phyloP scores from a whole-genome alignment of 2,113 vertebrate species.

The Calidris pygmaea region DNA sequence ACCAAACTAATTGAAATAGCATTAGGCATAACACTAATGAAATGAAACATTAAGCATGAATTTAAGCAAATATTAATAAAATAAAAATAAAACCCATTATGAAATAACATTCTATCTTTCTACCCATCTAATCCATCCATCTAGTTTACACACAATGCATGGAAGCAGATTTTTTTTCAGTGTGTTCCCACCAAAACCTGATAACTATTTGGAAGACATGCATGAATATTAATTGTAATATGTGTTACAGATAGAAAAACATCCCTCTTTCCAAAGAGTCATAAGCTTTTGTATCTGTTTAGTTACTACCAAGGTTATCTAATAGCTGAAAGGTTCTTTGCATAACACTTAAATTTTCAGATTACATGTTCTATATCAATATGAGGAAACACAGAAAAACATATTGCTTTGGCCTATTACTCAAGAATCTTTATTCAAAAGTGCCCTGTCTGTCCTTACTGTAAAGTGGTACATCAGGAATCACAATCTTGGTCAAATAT shows the following conservation, averaged over 20 bases:
- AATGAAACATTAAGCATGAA: not conserved
- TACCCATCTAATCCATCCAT: not conserved
- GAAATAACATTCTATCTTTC: not conserved
- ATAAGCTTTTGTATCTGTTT: not conserved
- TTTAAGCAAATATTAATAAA: conserved; percentile 8
- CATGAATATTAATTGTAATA: not conserved
- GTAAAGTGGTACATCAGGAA: not conserved
- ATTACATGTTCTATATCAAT: not conserved
- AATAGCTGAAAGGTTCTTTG: not conserved
- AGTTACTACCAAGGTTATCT: not conserved
- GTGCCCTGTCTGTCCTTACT: not conserved
- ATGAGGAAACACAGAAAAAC: not conserved
- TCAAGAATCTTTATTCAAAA: not conserved
- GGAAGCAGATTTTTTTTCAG: not conserved
- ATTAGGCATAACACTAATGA: not conserved
- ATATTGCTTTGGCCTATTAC: not conserved
- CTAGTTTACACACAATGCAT: not conserved
- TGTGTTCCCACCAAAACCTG: not conserved
- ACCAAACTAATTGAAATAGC: conserved; percentile 25
- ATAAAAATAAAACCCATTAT: not conserved
- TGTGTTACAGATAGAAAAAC: not conserved
- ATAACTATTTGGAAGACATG: not conserved
- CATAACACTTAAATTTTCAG: not conserved
- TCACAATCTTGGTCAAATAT: not conserved
- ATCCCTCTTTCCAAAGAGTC: not conserved